Percentiles rank a stretch among this genome's conserved stretches.
Conservation (phyloP, 2,113 vertebrate genomes). For the Rhagologus leucostigma region DNA sequence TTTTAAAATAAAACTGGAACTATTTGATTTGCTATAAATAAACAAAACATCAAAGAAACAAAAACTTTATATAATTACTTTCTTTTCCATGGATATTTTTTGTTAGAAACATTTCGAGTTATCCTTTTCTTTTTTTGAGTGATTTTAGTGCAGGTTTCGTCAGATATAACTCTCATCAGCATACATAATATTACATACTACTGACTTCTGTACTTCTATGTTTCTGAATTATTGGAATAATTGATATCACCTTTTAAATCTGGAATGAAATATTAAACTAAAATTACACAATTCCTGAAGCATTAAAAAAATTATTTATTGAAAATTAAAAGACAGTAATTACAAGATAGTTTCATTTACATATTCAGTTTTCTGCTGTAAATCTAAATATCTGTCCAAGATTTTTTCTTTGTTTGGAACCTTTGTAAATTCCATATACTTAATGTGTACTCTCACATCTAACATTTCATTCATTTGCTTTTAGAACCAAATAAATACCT, state of each 20-base stretch:
- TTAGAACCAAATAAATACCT: background rate
- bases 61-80: background rate
- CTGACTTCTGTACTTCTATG: background rate
- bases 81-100: background rate
- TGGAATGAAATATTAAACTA: background rate
- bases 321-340: background rate
- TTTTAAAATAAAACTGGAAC: background rate
- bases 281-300: background rate
- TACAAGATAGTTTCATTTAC: background rate
- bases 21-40: background rate
- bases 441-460: background rate
- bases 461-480: background rate
- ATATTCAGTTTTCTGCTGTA: background rate
- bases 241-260: background rate
- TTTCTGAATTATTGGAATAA: background rate
- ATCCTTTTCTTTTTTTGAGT: background rate
- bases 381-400: background rate
- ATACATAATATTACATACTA: background rate
- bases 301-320: background rate
- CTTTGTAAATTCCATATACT: background rate
- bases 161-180: background rate
- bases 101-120: background rate
- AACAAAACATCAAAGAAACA: background rate
- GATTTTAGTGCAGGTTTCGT: background rate
- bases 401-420: background rate